A percentile compares a stretch with the other conserved stretches of the same genome.
phyloP scores from a whole-genome alignment of 2,888 invertebrate genomes.

The Spodoptera littoralis region DNA sequence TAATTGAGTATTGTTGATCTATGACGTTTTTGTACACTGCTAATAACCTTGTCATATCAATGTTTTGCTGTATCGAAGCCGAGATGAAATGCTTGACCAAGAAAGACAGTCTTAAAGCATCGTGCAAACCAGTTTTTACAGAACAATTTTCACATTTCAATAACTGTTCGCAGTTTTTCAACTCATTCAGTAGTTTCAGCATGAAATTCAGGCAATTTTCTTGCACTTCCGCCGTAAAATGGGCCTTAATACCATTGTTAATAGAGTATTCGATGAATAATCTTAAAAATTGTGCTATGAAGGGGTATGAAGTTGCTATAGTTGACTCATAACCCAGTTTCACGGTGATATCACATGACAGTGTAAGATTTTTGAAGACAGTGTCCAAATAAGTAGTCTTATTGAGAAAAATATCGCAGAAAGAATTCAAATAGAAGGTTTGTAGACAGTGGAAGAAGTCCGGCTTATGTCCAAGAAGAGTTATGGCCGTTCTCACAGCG shows the following conservation, averaged over 20 bases:
- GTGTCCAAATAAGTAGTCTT: slow-evolving; percentile 60
- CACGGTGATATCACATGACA: slow-evolving; percentile 68
- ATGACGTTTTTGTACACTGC: slow-evolving; percentile 61
- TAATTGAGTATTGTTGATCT: slow-evolving; percentile 66
- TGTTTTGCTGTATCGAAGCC: slow-evolving; percentile 56
- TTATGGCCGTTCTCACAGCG: slow-evolving; percentile 60
- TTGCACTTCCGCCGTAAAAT: slow-evolving; percentile 61
- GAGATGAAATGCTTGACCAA: slow-evolving; percentile 70
- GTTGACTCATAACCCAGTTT: slow-evolving; percentile 67
- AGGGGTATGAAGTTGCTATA: slow-evolving; percentile 72
- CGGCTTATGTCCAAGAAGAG: slow-evolving; percentile 65
- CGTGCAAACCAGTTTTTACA: slow-evolving; percentile 74
- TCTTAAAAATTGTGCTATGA: slow-evolving; percentile 72
- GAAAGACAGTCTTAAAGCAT: slow-evolving; percentile 74
- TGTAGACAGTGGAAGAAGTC: slow-evolving; percentile 76
- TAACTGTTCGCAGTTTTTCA: slow-evolving; percentile 67
- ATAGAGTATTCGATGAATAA: slow-evolving; percentile 71
- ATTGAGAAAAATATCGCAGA: slow-evolving; percentile 70
- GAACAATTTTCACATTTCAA: slow-evolving; percentile 79
- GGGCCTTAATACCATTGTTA: slow-evolving; percentile 43
- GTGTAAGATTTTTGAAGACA: slow-evolving; percentile 65
- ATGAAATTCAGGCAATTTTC: slow-evolving; percentile 69
- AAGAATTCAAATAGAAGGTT: slow-evolving; percentile 72
- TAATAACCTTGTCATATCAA: slow-evolving; percentile 58
- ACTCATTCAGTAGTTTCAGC: slow-evolving; percentile 63